Percentiles rank a stretch among this genome's conserved stretches.
These are phyloP conservation scores for Lanistes nyassanus DNA, from an alignment of 1,140 invertebrate genomes.

Conservation along the genomic window DNA sequence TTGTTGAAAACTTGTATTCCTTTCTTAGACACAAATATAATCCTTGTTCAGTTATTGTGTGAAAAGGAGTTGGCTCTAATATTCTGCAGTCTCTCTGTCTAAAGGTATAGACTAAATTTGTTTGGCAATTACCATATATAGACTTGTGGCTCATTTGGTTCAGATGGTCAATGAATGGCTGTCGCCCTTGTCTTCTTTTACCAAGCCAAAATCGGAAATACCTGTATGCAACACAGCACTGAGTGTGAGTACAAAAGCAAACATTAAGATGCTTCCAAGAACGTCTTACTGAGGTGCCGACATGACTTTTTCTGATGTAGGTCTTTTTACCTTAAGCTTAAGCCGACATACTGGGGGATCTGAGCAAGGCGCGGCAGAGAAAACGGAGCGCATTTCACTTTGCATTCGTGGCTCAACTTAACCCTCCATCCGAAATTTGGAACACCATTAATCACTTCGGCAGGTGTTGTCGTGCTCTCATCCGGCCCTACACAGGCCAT, in stretches of 20 bases:
- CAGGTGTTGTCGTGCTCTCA: constrained; percentile 48
- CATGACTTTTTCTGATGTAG: too few relatives aligned
- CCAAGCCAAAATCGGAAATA: constrained; percentile 76
- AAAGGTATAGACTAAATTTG: too few relatives aligned
- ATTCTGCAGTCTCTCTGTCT: too few relatives aligned
- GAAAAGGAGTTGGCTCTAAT: too few relatives aligned
- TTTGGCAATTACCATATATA: constrained; percentile 76
- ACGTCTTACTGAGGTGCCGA: too few relatives aligned
- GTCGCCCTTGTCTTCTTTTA: constrained; percentile 70
- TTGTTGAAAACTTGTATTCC: too few relatives aligned
- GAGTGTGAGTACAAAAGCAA: background rate
- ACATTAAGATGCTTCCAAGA: too few relatives aligned
- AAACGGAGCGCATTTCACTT: constrained; percentile 78
- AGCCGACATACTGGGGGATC: constrained; percentile 73
- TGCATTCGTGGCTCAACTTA: constrained; percentile 79
- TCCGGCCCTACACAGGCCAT: constrained; percentile 39
- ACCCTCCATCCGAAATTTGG: constrained; percentile 68
- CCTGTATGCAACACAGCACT: constrained; percentile 66
- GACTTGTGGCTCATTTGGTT: constrained; percentile 74
- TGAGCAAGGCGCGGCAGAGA: constrained; percentile 75
- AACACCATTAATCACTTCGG: constrained; percentile 46
- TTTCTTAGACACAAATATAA: too few relatives aligned
- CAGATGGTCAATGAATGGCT: constrained; percentile 79
- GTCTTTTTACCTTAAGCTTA: constrained; percentile 73
- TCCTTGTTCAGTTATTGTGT: too few relatives aligned